A percentile compares a stretch with the other conserved stretches of the same genome.
Evolutionary conservation across 1,140 invertebrate species (phyloP).

Genomic region (Colletes latitarsis): DNA sequence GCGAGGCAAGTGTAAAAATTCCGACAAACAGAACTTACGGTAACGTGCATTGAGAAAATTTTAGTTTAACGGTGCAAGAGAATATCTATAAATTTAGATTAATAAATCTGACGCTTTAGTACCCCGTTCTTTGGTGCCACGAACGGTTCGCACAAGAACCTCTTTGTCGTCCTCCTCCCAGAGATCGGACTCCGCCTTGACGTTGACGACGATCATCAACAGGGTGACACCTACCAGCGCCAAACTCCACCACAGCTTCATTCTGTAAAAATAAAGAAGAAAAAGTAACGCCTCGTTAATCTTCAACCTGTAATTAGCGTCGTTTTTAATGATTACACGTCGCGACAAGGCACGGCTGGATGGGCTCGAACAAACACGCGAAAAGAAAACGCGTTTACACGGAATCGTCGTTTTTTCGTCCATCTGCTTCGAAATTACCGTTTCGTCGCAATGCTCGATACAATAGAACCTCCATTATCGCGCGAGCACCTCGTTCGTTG

Average conservation of each 20-base stretch:
- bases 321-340: conserved; percentile 23
- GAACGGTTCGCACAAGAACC: conserved; percentile 87
- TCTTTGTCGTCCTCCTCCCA: conserved; percentile 88
- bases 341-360: neutral
- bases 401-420: neutral
- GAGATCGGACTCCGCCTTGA: conserved; percentile 71
- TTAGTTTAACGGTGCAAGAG: too few species aligned
- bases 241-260: conserved; percentile 80
- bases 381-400: neutral
- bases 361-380: neutral
- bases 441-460: neutral
- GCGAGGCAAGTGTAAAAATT: too few species aligned
- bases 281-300: conserved; percentile 32
- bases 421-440: neutral
- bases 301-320: conserved; percentile 27
- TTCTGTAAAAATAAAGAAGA: conserved; percentile 66
- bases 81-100: too few species aligned
- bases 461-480: too few species aligned
- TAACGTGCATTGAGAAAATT: too few species aligned
- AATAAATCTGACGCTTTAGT: conserved; percentile 25
- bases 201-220: conserved; percentile 71
- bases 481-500: too few species aligned
- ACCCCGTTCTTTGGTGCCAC: conserved; percentile 88
- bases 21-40: too few species aligned
- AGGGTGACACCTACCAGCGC: conserved; percentile 72